Evolutionary conservation across 2,113 vertebrate genomes (phyloP), one percentile per base, ranked within the genome.

Genomic region (Pelecanoides urinatrix): DNA sequence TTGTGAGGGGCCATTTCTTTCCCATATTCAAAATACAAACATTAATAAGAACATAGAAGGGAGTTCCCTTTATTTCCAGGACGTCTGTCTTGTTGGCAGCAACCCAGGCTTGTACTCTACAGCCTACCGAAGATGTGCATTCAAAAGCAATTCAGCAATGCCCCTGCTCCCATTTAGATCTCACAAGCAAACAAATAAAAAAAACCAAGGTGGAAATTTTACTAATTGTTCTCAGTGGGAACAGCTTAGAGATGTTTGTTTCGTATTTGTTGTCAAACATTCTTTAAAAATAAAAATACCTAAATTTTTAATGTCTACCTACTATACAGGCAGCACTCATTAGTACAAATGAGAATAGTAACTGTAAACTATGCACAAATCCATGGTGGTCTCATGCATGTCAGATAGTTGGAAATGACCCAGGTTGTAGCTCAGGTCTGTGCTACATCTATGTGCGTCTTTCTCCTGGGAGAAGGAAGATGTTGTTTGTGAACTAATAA

Each of bases 391-490:
- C 62, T 67, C 50, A 47, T 6, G 27, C 21, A 1, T 8, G 18
- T 23, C 42, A 52, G 40, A 45, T 0, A 61, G 62, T 2, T 53
- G 70, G 59, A 53, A 62, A 29, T 18, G 7, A 68, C 21, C 23
- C 36, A 25, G 11, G 20, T 7, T 25, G 23, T 7, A 58, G 63
- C 27, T 72, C 29, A 40, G 32, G 13, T 72, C 36, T 2, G 0
- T 12, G 15, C 19, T 34, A 0, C 11, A 59, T 4, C 27, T n/a
- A 6, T 4, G 11, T 5, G 16, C 2, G 11, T 2, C 4, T 29
- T 52, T 58, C 42, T 78, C 55, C 38, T 63, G 38, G 11, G 53
- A 63, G 10, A 10, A n/a, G 25, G 25, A 79, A 27, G 19, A 27
- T 38, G 13, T 42, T 36, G 32, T 67, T 86, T 89, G 56, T 68